Evolutionary conservation across 2,113 vertebrate genomes (phyloP).

Genomic region (Epinephelus moara): DNA sequence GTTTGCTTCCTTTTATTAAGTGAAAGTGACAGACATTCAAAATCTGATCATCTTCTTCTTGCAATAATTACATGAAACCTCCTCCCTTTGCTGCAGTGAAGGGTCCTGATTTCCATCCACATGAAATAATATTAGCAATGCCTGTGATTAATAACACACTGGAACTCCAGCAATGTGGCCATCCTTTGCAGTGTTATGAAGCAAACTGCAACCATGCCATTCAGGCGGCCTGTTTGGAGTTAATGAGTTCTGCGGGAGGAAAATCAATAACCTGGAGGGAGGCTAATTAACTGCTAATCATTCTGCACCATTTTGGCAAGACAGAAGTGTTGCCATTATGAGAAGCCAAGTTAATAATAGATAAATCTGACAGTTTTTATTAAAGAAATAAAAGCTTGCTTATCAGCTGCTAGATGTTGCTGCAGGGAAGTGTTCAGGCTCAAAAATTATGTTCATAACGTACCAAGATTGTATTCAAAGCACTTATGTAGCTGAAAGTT

Average conservation of each 20-base stretch:
- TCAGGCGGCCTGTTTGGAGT: constrained; percentile 51
- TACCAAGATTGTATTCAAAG: not conserved
- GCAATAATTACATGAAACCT: constrained; percentile 1
- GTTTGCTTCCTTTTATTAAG: not conserved
- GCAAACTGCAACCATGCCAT: constrained; percentile 41
- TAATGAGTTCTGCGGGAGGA: constrained; percentile 63
- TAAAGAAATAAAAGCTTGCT: constrained; percentile 55
- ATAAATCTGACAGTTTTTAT: constrained; percentile 71
- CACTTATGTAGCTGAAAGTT: not conserved
- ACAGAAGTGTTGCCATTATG: constrained; percentile 70
- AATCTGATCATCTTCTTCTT: not conserved
- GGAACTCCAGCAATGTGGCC: not conserved
- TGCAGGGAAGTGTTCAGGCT: not conserved
- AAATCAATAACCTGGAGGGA: constrained; percentile 78
- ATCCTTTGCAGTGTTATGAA: not conserved
- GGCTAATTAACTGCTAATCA: constrained; percentile 80
- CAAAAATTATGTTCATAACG: not conserved
- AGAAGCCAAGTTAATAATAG: constrained; percentile 73
- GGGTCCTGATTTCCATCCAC: not conserved
- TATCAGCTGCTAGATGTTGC: constrained; percentile 39
- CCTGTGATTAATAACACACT: not conserved
- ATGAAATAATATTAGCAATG: not conserved
- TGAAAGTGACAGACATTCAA: not conserved
- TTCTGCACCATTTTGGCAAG: constrained; percentile 71
- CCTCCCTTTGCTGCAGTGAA: not conserved